A percentile compares a stretch with the other conserved stretches of the same genome.
Conservation (phyloP, 37 sponge, comb jelly and placozoan species). For the Oopsacas minuta region DNA sequence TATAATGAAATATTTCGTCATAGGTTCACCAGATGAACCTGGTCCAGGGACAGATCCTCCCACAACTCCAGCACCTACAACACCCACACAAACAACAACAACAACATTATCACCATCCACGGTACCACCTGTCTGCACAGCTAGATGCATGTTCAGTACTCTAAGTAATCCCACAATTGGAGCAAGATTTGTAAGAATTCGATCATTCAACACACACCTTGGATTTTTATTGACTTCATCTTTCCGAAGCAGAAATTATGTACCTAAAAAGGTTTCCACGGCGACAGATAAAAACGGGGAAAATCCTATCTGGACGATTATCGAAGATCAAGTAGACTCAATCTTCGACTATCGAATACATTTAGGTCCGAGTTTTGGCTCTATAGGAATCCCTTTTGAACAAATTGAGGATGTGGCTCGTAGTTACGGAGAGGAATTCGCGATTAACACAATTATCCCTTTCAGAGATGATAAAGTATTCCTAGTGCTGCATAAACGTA, state of each 20-base stretch:
- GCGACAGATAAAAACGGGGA: not conserved
- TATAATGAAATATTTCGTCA: too few relatives aligned
- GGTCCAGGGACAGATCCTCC: not conserved
- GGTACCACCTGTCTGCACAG: not conserved
- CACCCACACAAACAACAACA: not conserved
- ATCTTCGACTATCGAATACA: not conserved
- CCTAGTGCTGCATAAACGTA: not conserved
- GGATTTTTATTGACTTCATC: not conserved
- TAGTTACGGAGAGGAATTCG: not conserved
- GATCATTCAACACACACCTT: not conserved
- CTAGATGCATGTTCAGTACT: not conserved
- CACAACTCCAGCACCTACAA: not conserved
- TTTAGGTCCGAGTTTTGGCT: not conserved
- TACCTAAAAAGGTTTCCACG: not conserved
- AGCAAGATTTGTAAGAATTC: not conserved
- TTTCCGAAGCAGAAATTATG: not conserved
- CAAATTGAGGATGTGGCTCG: not conserved
- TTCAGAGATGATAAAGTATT: not conserved
- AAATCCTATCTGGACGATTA: not conserved
- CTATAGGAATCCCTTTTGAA: not conserved
- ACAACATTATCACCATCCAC: not conserved
- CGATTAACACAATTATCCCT: slow-evolving; percentile 5
- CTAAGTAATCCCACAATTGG: not conserved
- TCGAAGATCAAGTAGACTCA: not conserved
- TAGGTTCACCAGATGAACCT: not conserved